Evolutionary conservation across 2,797 vertebrate species (phyloP), one percentile per base, ranked within the genome.

Genomic region (Euphonia xanthogaster): DNA sequence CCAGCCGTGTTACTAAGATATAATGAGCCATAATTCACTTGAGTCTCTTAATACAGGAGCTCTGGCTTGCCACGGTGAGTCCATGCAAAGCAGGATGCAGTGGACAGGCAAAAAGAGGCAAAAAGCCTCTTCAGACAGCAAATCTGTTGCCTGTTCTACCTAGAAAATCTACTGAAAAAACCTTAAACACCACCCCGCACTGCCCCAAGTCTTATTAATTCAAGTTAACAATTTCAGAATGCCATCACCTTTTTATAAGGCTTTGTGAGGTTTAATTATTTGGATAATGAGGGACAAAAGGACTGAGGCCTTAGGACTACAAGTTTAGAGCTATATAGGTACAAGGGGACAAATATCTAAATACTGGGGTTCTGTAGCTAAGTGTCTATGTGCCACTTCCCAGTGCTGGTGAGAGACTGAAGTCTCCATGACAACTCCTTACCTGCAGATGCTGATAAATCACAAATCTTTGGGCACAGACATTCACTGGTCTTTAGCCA

Each of bases 161-260:
- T 55, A 44, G 39, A 37, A 66, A 8, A 53, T 47, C 35, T 57
- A n/a, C 20, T 27, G 12, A 55, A 48, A 92, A 85, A 45, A 3
- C 5, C 8, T 50, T 39, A 65, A 31, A 47, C 11, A 10, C 10
- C 16, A 6, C 2, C 4, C 9, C 45, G 6, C 2, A 2, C 2
- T 3, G 4, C 8, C 8, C 8, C 12, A 60, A 19, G 3, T 19
- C 23, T 51, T 68, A n/a, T 15, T 68, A 45, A 70, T 62, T 81
- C 28, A 62, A 66, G 2, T 63, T 72, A 78, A 78, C 12, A 25
- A 7, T 39, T 86, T 54, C 37, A 83, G 57, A 65, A 30, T 63
- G 63, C 53, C 25, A 48, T 37, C 15, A 24, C 5, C 4, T 5
- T 86, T 92, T 74, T 19, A 31, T 45, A 67, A 66, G 23, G 47